phyloP scores from a whole-genome alignment of 2,888 invertebrate genomes.

The Ornithoptera alexandrae region DNA sequence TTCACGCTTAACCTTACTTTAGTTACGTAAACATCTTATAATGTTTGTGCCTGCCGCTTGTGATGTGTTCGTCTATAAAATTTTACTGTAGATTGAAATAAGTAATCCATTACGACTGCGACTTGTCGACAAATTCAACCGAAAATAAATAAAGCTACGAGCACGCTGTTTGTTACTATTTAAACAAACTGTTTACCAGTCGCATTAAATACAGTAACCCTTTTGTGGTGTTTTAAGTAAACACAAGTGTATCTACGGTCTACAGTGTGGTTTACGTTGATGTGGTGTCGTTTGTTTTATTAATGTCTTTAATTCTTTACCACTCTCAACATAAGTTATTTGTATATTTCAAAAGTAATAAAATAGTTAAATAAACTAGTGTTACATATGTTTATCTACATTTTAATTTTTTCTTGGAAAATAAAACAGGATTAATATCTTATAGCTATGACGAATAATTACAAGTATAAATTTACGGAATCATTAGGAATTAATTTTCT shows the following conservation, averaged over 20 bases:
- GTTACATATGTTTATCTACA: too few species aligned
- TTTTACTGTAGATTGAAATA: not conserved
- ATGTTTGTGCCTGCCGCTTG: conserved; percentile 12
- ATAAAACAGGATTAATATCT: too few species aligned
- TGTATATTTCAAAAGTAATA: too few species aligned
- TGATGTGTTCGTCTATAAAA: conserved; percentile 3
- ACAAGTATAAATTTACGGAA: too few species aligned
- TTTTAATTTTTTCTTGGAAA: too few species aligned
- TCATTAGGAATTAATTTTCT: too few species aligned
- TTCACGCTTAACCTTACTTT: conserved; percentile 59
- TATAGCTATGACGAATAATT: too few species aligned
- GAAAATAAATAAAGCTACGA: conserved; percentile 12
- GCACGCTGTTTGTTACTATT: not conserved
- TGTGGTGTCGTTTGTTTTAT: conserved; percentile 1
- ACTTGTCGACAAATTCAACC: conserved; percentile 6
- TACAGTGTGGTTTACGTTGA: conserved; percentile 5
- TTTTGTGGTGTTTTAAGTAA: conserved; percentile 24
- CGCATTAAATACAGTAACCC: conserved; percentile 14
- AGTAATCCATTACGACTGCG: conserved; percentile 1
- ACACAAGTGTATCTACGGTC: conserved; percentile 1
- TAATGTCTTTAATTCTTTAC: conserved; percentile 8
- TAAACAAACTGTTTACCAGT: conserved; percentile 18
- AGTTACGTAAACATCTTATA: conserved; percentile 35
- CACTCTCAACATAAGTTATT: too few species aligned
- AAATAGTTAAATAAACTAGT: too few species aligned